phyloP scores from a whole-genome alignment of 2,888 invertebrate genomes.

The Callyntrura guangdongensis region DNA sequence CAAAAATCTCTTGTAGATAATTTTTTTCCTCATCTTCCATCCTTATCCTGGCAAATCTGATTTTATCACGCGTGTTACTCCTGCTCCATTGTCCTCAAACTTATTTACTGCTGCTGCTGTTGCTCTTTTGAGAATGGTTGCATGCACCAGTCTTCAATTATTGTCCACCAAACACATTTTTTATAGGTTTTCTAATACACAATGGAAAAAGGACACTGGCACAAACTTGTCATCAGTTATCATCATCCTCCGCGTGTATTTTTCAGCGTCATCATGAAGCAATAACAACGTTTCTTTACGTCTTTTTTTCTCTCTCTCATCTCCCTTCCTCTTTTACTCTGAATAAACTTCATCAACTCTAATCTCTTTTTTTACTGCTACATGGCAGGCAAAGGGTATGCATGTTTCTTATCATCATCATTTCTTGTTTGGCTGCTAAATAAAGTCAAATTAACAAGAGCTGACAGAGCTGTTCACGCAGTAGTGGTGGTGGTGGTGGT shows the following conservation, averaged over 20 bases:
- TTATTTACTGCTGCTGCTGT: conserved; percentile 42
- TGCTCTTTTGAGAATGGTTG: not conserved
- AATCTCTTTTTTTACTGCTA: conserved; percentile 41
- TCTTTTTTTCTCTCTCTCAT: not conserved
- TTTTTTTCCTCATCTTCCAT: conserved; percentile 25
- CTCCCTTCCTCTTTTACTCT: not conserved
- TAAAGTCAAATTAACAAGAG: conserved; percentile 60
- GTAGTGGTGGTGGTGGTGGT: not conserved
- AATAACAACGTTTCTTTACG: conserved; percentile 25
- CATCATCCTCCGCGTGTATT: conserved; percentile 22
- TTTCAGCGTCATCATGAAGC: conserved; percentile 50
- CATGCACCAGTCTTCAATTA: conserved; percentile 34
- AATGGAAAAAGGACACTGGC: conserved; percentile 39
- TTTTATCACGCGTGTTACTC: conserved; percentile 73
- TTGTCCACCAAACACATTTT: conserved; percentile 37
- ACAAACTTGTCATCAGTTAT: conserved; percentile 70
- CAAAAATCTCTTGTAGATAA: conserved; percentile 47
- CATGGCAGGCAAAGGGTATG: not conserved
- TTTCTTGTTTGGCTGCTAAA: conserved; percentile 44
- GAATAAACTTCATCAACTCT: conserved; percentile 70
- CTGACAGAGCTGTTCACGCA: conserved; percentile 36
- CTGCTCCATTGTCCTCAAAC: conserved; percentile 35
- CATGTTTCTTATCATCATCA: not conserved
- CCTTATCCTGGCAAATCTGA: conserved; percentile 72
- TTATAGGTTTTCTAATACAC: conserved; percentile 2